A percentile compares a stretch with the other conserved stretches of the same genome.
Evolutionary conservation across 2,113 vertebrate genomes (phyloP).

Genomic region (Scopus umbretta): DNA sequence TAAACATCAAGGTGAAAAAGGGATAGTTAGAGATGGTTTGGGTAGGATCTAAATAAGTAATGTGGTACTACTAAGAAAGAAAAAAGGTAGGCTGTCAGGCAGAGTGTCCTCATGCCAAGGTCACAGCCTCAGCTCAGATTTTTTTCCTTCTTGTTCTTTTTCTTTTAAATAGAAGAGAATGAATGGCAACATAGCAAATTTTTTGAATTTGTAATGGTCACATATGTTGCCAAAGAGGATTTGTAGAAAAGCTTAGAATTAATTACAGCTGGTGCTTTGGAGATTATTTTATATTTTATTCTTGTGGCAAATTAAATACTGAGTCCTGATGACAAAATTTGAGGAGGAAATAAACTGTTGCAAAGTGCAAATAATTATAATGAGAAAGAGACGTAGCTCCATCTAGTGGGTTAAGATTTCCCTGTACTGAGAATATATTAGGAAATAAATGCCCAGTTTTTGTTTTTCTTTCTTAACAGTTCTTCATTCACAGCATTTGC

Average conservation of each 20-base stretch:
- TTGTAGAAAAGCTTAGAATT: background rate
- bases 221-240: background rate
- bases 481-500: background rate
- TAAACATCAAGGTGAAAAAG: background rate
- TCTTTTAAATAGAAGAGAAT: background rate
- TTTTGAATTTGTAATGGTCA: background rate
- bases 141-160: background rate
- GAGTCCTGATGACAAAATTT: background rate
- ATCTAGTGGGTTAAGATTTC: slow-evolving; percentile 56
- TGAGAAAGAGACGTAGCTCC: slow-evolving; percentile 39
- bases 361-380: background rate
- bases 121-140: background rate
- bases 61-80: background rate
- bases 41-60: background rate
- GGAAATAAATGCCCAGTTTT: background rate
- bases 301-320: background rate
- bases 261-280: background rate
- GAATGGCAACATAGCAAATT: background rate
- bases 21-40: background rate
- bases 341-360: background rate
- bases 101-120: background rate
- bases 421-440: background rate
- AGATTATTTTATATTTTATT: background rate
- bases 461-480: background rate
- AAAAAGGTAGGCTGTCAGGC: background rate